These are phyloP conservation scores for Elachura formosa DNA, from an alignment of 2,113 vertebrate genomes.

Conservation along the genomic window DNA sequence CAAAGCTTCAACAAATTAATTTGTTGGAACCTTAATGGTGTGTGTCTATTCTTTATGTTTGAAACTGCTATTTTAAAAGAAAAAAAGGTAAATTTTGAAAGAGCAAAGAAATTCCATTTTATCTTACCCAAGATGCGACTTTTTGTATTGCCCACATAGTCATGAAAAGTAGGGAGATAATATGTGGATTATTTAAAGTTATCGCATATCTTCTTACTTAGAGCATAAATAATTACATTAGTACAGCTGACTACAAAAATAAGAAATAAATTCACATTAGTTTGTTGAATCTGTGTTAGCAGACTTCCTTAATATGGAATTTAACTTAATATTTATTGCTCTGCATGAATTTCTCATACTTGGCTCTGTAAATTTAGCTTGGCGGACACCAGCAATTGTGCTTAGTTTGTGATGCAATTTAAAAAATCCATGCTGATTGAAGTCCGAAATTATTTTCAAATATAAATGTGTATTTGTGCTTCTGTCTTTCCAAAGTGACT, in stretches of 20 bases:
- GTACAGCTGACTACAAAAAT: constrained; percentile 48
- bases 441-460: constrained; percentile 21
- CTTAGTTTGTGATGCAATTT: neutral
- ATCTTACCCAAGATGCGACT: neutral
- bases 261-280: constrained; percentile 66
- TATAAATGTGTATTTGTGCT: neutral
- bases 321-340: constrained; percentile 64
- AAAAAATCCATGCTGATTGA: constrained; percentile 14
- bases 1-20: neutral
- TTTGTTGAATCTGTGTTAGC: constrained; percentile 52
- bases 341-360: constrained; percentile 11
- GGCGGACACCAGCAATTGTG: constrained; percentile 42
- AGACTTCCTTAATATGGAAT: constrained; percentile 42
- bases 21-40: constrained; percentile 16
- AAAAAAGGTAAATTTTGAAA: constrained; percentile 1
- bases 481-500: neutral
- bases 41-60: neutral
- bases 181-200: constrained; percentile 54
- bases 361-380: constrained; percentile 27
- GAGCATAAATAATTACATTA: constrained; percentile 60
- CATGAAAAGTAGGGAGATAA: neutral
- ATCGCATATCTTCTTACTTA: constrained; percentile 33
- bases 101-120: constrained; percentile 4
- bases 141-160: constrained; percentile 39
- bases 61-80: constrained; percentile 9